phyloP scores from a whole-genome alignment of 1,140 invertebrate species.

The Calliopsis andreniformis region DNA sequence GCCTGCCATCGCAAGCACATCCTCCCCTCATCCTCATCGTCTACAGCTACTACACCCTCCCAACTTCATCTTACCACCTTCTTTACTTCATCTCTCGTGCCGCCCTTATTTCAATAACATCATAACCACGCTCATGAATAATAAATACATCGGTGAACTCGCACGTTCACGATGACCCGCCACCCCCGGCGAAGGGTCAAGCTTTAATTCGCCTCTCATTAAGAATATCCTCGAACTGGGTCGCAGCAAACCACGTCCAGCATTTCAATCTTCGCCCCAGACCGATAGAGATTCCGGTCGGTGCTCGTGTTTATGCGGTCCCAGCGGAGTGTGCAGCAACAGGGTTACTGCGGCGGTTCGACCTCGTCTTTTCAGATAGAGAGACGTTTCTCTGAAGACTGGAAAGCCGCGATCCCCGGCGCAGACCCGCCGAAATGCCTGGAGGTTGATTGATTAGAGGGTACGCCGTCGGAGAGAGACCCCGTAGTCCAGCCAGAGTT shows the following conservation, averaged over 20 bases:
- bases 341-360: constrained; percentile 55
- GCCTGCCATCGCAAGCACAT: no score
- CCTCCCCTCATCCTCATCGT: no score
- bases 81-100: no score
- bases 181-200: no score
- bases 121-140: no score
- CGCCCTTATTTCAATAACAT: no score
- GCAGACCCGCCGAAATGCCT: constrained; percentile 74
- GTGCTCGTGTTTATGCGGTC: constrained; percentile 37
- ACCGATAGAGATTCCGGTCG: constrained; percentile 59
- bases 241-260: constrained; percentile 40
- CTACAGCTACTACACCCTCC: no score
- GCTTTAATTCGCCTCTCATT: not conserved
- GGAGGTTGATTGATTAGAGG: constrained; percentile 82
- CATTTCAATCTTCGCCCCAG: constrained; percentile 57
- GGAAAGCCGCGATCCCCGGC: constrained; percentile 68
- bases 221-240: constrained; percentile 55
- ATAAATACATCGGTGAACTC: no score
- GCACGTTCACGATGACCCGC: no score
- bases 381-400: constrained; percentile 65
- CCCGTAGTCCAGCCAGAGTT: constrained; percentile 67
- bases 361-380: constrained; percentile 66
- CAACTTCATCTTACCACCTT: no score
- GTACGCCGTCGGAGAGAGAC: constrained; percentile 68
- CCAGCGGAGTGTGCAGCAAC: constrained; percentile 56